Conservation (phyloP, 2,113 vertebrate genomes). For the Pithys albifrons region DNA sequence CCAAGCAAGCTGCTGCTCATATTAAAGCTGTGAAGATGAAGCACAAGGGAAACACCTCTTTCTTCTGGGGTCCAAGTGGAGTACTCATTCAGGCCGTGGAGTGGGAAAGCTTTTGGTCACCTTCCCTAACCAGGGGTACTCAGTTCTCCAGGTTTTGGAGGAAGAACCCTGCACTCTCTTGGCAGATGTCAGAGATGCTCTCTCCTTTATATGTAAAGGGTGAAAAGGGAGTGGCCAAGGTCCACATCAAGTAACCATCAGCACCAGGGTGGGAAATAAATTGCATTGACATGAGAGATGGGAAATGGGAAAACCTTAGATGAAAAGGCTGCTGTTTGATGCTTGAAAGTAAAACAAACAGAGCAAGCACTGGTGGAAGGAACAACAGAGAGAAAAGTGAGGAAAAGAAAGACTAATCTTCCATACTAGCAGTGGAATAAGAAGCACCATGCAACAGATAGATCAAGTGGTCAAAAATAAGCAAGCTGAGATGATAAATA, state of each 20-base stretch:
- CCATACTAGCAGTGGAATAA: background rate
- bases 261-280: background rate
- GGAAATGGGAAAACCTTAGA: background rate
- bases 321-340: background rate
- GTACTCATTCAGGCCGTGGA: rapidly evolving
- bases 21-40: background rate
- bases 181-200: background rate
- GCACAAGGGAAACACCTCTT: background rate
- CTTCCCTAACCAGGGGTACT: background rate
- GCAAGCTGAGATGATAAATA: rapidly evolving
- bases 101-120: background rate
- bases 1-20: background rate
- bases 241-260: background rate
- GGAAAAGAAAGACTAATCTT: background rate
- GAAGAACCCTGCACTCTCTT: background rate
- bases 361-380: background rate
- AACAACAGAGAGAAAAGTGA: background rate
- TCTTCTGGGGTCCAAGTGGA: rapidly evolving
- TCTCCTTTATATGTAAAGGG: background rate
- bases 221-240: background rate
- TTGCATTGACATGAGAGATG: background rate
- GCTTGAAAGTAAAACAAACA: background rate
- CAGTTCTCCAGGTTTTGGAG: background rate
- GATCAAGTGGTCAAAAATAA: background rate
- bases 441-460: background rate